Evolutionary conservation across 2,888 invertebrate genomes (phyloP), one percentile per base, ranked within the genome.

Genomic region (Hecatera dysodea): DNA sequence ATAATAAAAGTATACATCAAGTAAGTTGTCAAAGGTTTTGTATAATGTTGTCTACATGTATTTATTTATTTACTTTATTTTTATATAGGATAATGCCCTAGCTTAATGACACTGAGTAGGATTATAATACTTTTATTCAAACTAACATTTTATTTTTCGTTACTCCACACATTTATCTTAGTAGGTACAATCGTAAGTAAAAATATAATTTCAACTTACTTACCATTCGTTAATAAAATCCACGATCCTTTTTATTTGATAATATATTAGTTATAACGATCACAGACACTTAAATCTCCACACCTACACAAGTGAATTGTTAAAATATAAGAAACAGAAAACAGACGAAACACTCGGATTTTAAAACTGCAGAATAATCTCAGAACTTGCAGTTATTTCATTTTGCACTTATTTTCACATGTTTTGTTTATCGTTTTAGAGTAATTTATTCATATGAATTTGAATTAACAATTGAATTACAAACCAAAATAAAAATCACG

Each of bases 401-500:
- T 57, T 55, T 63, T 52, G 8, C 68, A 81, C 72, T 19, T 46
- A 60, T 56, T 62, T 72, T 65, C 66, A 67, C 63, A 52, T 60
- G 66, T 55, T 72, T 61, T 55, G 12, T 44, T 74, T 46, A 39
- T 44, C 11, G 33, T 69, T 75, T 70, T 42, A 11, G 27, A 39
- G 27, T 39, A 39, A 36, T n/a, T 29, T 44, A 66, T 60, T 74
- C 64, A 75, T 59, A 1, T 67, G 57, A 12, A 50, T 57, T 12
- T 12, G 36, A 48, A 29, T 27, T 17, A 62, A 27, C 42, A 15
- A 60, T 67, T 24, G 9, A 22, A 65, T 24, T 67, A 59, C 52
- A 74, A 79, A 81, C 67, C 7, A 70, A 79, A 76, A 66, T 70
- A 72, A 59, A 75, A 81, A 72, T 77, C 84, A 77, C 81, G 39